These are phyloP conservation scores for Caranx ignobilis DNA, from an alignment of 2,113 vertebrate genomes.

Conservation along the genomic window DNA sequence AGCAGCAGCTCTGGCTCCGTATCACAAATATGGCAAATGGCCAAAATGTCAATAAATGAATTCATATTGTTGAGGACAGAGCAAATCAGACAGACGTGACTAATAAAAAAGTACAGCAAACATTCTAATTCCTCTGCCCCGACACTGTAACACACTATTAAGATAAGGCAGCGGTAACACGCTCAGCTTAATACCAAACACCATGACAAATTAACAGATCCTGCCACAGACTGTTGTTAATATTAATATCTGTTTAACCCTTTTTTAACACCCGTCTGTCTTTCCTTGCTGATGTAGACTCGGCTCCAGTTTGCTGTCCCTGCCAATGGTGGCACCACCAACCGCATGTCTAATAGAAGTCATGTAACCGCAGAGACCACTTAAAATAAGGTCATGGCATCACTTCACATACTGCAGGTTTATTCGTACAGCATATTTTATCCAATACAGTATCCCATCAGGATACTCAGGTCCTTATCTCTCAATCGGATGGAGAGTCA, in stretches of 20 bases:
- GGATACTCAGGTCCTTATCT: not conserved
- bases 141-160: conserved; percentile 23
- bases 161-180: conserved; percentile 39
- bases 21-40: conserved; percentile 3
- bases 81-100: conserved; percentile 8
- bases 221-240: conserved; percentile 27
- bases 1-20: not conserved
- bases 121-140: conserved; percentile 27
- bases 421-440: not conserved
- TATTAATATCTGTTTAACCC: not conserved
- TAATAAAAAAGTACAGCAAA: conserved; percentile 29
- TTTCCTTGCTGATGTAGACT: not conserved
- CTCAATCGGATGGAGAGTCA: conserved; percentile 22
- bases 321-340: not conserved
- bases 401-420: not conserved
- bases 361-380: not conserved
- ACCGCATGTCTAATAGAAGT: not conserved
- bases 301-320: not conserved
- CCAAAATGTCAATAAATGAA: conserved; percentile 7
- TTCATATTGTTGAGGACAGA: not conserved
- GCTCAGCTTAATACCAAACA: conserved; percentile 33
- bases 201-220: conserved; percentile 47
- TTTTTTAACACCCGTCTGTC: not conserved
- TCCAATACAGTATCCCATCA: not conserved
- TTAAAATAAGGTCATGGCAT: not conserved